These are phyloP conservation scores for Irena cyanogastra DNA, from an alignment of 2,113 vertebrate genomes.

Conservation along the genomic window DNA sequence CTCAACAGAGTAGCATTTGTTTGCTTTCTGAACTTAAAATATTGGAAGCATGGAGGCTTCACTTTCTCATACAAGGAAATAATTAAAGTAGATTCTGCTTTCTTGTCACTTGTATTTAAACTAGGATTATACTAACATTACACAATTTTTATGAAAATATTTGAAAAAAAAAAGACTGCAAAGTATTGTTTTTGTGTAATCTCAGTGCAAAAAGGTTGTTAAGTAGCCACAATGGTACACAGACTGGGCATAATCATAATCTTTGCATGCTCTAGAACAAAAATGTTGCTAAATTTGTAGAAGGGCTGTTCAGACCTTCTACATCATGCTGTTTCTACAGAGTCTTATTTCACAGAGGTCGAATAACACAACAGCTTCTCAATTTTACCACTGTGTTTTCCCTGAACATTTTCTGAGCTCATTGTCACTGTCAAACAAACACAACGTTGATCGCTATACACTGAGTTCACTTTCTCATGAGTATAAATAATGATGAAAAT, in stretches of 20 bases:
- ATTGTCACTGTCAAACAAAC: neutral
- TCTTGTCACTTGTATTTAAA: neutral
- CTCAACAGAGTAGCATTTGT: neutral
- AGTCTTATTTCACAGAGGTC: neutral
- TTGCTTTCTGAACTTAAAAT: neutral
- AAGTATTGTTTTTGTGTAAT: neutral
- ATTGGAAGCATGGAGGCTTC: neutral
- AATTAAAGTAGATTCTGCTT: neutral
- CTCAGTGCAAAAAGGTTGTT: neutral
- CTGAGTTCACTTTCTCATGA: neutral
- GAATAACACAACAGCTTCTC: neutral
- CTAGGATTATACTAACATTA: neutral
- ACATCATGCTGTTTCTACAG: neutral
- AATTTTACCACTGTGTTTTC: neutral
- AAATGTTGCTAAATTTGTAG: neutral
- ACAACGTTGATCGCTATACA: neutral
- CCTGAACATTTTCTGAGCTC: neutral
- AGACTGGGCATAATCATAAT: neutral
- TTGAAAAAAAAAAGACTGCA: neutral
- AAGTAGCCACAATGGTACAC: neutral
- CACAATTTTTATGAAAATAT: neutral
- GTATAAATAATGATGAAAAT: neutral
- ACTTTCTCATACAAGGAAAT: neutral
- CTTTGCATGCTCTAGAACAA: neutral
- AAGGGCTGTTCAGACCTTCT: neutral